Conservation (phyloP, 2,113 vertebrate species). For the Psettodes erumei region DNA sequence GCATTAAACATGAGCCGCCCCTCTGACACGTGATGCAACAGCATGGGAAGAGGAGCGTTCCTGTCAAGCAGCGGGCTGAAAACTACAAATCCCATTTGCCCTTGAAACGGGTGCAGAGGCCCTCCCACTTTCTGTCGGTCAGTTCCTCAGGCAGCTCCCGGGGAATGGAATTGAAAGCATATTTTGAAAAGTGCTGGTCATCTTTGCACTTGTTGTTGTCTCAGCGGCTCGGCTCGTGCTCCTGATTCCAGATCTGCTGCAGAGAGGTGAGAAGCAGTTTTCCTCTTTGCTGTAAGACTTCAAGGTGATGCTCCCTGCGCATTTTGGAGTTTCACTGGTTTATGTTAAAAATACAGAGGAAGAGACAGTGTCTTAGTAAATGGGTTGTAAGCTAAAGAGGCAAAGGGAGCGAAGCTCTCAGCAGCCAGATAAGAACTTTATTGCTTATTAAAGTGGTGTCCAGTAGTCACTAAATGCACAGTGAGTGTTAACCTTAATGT, state of each 20-base stretch:
- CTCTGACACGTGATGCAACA: neutral
- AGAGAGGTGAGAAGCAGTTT: conserved; percentile 55
- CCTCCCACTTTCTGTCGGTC: conserved; percentile 40
- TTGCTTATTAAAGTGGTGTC: conserved; percentile 31
- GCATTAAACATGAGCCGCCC: no score
- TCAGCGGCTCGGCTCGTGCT: neutral
- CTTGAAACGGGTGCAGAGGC: conserved; percentile 62
- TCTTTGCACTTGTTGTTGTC: conserved; percentile 32
- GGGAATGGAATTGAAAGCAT: conserved; percentile 34
- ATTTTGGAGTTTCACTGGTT: neutral
- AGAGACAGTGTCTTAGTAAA: neutral
- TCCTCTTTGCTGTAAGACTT: neutral
- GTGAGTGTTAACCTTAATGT: neutral
- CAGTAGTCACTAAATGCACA: conserved; percentile 10
- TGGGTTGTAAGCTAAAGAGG: conserved; percentile 32
- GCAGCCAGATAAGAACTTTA: conserved; percentile 50
- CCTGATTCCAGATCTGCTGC: neutral
- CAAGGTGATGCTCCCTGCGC: conserved; percentile 11
- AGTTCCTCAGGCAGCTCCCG: conserved; percentile 41
- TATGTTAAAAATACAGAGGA: neutral
- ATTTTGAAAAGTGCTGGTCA: conserved; percentile 34
- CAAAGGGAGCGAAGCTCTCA: conserved; percentile 22
- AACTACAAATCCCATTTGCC: conserved; percentile 71
- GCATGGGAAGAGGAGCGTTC: conserved; percentile 41
- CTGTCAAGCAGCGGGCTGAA: neutral